Evolutionary conservation across 2,888 invertebrate genomes (phyloP).

Genomic region (Anticlea derivata): DNA sequence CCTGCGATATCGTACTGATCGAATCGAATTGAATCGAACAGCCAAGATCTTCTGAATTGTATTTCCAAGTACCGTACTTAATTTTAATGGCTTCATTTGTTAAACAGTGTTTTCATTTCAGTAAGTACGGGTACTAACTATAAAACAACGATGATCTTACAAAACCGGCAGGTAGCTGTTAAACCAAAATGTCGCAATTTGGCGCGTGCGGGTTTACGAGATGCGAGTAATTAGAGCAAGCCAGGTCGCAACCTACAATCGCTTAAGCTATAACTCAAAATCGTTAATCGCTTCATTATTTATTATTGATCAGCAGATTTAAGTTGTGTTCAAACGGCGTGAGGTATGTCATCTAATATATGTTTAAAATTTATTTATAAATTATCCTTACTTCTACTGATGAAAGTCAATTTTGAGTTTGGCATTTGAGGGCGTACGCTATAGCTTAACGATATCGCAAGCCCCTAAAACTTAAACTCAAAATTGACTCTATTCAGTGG

Average conservation of each 20-base stretch:
- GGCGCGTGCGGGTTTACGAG: slow-evolving; percentile 59
- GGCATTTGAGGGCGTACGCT: no score
- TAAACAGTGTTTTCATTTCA: slow-evolving; percentile 13
- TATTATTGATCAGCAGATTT: not conserved
- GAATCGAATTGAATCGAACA: slow-evolving; percentile 8
- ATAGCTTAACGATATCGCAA: no score
- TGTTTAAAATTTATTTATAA: no score
- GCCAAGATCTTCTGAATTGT: slow-evolving; percentile 5
- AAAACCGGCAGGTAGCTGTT: slow-evolving; percentile 38
- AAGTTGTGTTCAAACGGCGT: no score
- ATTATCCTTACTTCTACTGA: no score
- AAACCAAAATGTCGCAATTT: slow-evolving; percentile 49
- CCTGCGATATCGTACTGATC: not conserved
- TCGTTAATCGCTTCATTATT: slow-evolving; percentile 7
- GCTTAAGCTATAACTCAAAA: slow-evolving; percentile 31
- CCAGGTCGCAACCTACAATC: slow-evolving; percentile 42
- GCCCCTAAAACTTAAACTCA: no score
- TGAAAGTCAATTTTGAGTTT: no score
- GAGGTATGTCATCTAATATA: no score
- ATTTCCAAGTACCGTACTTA: slow-evolving; percentile 15
- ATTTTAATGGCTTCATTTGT: slow-evolving; percentile 15
- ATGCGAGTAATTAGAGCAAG: slow-evolving; percentile 54
- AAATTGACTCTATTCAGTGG: no score
- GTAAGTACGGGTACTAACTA: slow-evolving; percentile 14
- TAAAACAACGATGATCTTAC: slow-evolving; percentile 31